Percentiles rank a stretch among this genome's conserved stretches.
Evolutionary conservation across 2,113 vertebrate species (phyloP).

Genomic region (Acrocephalus arundinaceus): DNA sequence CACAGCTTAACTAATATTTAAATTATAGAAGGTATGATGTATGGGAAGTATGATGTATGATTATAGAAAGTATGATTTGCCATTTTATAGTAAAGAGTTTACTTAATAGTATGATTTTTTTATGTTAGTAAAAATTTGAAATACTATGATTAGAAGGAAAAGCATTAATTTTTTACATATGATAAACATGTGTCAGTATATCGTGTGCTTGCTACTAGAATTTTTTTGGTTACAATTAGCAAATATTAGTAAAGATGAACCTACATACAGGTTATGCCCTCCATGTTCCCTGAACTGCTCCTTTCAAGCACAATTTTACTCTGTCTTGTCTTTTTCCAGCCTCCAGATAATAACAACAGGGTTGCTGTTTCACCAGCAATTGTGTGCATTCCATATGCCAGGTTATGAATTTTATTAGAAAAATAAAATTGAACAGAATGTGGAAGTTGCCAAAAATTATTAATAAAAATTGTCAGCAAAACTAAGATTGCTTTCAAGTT

Average conservation of each 20-base stretch:
- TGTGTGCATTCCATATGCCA: background rate
- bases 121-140: background rate
- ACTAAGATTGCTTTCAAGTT: background rate
- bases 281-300: background rate
- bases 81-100: background rate
- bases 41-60: too few species aligned
- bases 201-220: background rate
- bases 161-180: background rate
- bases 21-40: background rate
- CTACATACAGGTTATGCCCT: background rate
- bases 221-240: background rate
- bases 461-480: background rate
- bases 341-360: background rate
- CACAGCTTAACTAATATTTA: background rate
- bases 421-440: background rate
- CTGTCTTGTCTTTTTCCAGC: background rate
- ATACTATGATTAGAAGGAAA: background rate
- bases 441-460: background rate
- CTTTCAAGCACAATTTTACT: background rate
- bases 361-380: background rate
- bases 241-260: background rate
- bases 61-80: background rate
- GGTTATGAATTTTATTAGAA: background rate
- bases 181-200: background rate
- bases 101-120: background rate